These are phyloP conservation scores for Lepus timidus DNA, from an alignment of 2,113 vertebrate species.

Conservation along the genomic window DNA sequence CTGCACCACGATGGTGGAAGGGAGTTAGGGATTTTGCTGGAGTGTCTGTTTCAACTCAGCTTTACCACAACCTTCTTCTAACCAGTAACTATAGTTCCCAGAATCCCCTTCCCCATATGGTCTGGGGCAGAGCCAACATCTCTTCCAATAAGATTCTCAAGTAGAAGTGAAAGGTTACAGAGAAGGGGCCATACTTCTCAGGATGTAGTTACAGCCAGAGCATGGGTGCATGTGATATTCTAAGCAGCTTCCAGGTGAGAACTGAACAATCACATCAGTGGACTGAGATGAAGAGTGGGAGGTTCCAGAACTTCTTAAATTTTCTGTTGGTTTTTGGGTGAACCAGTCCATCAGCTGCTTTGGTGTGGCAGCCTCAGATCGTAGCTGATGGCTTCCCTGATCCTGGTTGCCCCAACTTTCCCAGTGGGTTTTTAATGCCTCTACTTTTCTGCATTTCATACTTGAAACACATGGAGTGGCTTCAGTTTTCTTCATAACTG, in stretches of 20 bases:
- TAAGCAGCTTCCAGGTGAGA: neutral
- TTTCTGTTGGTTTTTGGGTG: neutral
- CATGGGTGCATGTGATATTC: neutral
- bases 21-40: neutral
- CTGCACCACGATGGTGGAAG: neutral
- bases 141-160: neutral
- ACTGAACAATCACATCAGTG: neutral
- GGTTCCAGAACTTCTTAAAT: neutral
- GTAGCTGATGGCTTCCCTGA: neutral
- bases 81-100: neutral
- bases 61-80: neutral
- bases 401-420: neutral
- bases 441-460: neutral
- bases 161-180: neutral
- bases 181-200: neutral
- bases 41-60: neutral
- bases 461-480: neutral
- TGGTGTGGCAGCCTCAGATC: neutral
- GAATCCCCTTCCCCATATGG: neutral
- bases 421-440: neutral
- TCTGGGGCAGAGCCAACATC: neutral
- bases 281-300: neutral
- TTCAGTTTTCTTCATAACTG: neutral
- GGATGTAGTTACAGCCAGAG: neutral
- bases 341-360: neutral